Base-by-base conservation (phyloP, 2,113 vertebrate genomes). In the Regulus satrapa region DNA sequence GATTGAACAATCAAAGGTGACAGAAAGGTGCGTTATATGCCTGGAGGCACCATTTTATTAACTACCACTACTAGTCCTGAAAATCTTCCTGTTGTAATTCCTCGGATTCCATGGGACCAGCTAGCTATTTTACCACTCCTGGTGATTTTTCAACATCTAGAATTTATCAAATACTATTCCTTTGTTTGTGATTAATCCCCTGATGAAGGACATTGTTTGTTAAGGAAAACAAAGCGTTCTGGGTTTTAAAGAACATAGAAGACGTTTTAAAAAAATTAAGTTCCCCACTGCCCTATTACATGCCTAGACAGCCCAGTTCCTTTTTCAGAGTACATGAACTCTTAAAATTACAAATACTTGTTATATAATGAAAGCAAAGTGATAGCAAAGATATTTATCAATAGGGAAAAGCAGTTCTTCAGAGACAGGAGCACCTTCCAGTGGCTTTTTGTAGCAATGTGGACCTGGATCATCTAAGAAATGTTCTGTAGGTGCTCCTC, bases 1-100 rank as follows among this genome's bases (percentile, higher is more conserved):
- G n/a, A 77, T 0, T 34, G 82, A 76, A 32, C 14, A 59, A 40
- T 17, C 2, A 3, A 54, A 92, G 46, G 41, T 81, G 91, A 72
- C 64, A 78, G 43, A 84, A 63, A 84, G 31, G 25, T 55, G 56
- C 18, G 40, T 51, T n/a, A 38, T 28, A 28, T 40, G 68, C 28
- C 82, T 80, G 34, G n/a, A 88, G 79, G 72, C 46, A 91, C 36
- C 32, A 43, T 38, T 85, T 38, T 84, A 83, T 55, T 85, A 76
- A 73, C 16, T 25, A 69, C 28, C 32, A 23, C 26, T 64, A 32
- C 68, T 10, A 85, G 71, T 61, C 61, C 66, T 91, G 43, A 68
- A n/a, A 84, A 69, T 63, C 68, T 15, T 51, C 12, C 34, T 85
- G 21, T 28, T 88, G 51, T 31, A 83, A 83, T 62, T 76, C 38